Evolutionary conservation across 35 echinoderm and acorn worm genomes (phyloP), one percentile per base, ranked within the genome.

Genomic region (Ptychodera flava): DNA sequence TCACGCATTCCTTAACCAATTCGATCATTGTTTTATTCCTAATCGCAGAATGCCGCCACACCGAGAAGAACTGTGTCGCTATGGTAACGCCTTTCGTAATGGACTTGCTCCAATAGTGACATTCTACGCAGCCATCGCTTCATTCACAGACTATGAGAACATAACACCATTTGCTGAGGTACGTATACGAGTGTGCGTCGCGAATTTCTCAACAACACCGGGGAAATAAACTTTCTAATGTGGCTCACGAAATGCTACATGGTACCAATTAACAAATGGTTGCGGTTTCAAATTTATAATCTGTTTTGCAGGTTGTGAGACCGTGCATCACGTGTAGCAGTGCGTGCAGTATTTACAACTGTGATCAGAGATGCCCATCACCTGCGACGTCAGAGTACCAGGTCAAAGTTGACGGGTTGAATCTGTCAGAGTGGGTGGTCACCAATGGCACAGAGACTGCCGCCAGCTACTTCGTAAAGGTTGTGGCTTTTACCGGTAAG

Each of bases 261-360:
- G n/a, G n/a, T n/a, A n/a, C n/a, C n/a, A n/a, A n/a, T n/a, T n/a
- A n/a, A n/a, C n/a, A n/a, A n/a, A n/a, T n/a, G n/a, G n/a, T n/a
- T n/a, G n/a, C n/a, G n/a, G n/a, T n/a, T n/a, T n/a, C n/a, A n/a
- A n/a, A n/a, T n/a, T n/a, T n/a, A n/a, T n/a, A n/a, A n/a, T n/a
- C n/a, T n/a, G 78, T 0, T 85, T 85, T 80, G 1, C 22, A 90
- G 89, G 38, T 90, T 31, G 34, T 33, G 1, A 33, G 35, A 32
- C 82, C 89, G 28, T 90, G 89, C 29, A 78, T 85, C 31, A 31
- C 89, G 0, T 90, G 89, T 38, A 31, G 38, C 37, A 35, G 28
- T 36, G 76, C 34, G 29, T 90, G 89, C 33, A 76, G 78, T 86
- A 29, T 33, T 0, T 86, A 80, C 29, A 77, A 85, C 31, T 90